phyloP scores from a whole-genome alignment of 2,113 vertebrate genomes.

The Grus americana region DNA sequence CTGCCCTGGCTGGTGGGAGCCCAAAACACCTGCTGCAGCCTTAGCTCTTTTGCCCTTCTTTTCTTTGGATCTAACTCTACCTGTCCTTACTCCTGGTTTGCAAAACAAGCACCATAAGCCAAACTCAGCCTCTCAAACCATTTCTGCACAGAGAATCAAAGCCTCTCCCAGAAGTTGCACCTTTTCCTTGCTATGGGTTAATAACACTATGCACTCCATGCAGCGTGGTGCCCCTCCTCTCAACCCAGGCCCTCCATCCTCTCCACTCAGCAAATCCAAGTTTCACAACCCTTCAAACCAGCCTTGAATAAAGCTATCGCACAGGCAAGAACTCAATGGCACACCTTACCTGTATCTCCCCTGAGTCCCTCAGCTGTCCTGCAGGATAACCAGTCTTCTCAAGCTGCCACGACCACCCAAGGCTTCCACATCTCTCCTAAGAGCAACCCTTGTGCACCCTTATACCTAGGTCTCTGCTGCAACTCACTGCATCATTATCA shows the following conservation, averaged over 20 bases:
- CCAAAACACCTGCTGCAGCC: not conserved
- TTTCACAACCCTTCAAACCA: not conserved
- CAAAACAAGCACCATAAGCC: not conserved
- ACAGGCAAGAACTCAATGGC: not conserved
- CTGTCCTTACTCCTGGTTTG: not conserved
- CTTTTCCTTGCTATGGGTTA: not conserved
- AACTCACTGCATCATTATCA: not conserved
- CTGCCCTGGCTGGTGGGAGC: not conserved
- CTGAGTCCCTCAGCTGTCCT: too few species aligned
- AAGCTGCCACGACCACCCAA: not conserved
- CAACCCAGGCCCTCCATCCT: not conserved
- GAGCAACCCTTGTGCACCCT: accelerated
- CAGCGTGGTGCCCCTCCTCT: accelerated
- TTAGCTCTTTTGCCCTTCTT: not conserved
- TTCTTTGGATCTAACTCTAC: too few species aligned
- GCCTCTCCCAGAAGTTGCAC: not conserved
- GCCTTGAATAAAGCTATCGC: not conserved
- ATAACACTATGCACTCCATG: accelerated
- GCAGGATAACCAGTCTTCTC: not conserved
- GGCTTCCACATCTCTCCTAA: not conserved
- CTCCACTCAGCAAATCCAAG: not conserved
- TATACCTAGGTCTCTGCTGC: not conserved
- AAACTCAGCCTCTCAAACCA: not conserved
- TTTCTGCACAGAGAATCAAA: not conserved
- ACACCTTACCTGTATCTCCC: not conserved